A percentile compares a stretch with the other conserved stretches of the same genome.
phyloP scores from a whole-genome alignment of 1,140 invertebrate genomes.

The Tetragonula clypearis region DNA sequence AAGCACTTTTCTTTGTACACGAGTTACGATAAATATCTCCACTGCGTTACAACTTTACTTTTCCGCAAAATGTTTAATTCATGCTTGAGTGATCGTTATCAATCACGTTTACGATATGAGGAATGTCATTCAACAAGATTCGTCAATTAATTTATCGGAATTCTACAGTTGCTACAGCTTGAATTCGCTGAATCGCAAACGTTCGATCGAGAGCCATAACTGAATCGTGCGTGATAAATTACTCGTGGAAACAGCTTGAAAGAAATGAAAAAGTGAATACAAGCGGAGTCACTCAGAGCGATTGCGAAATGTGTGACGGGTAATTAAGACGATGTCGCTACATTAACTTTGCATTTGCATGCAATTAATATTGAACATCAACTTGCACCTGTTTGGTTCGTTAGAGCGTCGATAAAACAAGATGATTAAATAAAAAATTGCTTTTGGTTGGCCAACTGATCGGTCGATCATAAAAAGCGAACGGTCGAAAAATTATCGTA shows the following conservation, averaged over 20 bases:
- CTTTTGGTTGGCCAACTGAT: neutral
- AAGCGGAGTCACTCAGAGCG: neutral
- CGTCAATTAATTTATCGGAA: neutral
- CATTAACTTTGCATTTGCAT: constrained; percentile 13
- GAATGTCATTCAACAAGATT: neutral
- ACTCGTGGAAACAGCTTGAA: constrained; percentile 3
- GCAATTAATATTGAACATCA: constrained; percentile 14
- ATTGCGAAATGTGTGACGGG: neutral
- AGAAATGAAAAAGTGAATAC: constrained; percentile 6
- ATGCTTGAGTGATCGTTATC: neutral
- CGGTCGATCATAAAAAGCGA: neutral
- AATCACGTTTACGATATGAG: neutral
- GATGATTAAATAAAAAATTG: constrained; percentile 14
- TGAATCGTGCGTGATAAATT: constrained; percentile 21
- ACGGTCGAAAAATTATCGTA: neutral
- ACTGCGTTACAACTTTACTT: too few relatives aligned
- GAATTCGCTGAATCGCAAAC: constrained; percentile 7
- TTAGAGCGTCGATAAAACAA: neutral
- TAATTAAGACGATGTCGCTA: constrained; percentile 19
- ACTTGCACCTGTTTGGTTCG: neutral
- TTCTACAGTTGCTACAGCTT: neutral
- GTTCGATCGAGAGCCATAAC: neutral
- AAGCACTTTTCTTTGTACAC: too few relatives aligned
- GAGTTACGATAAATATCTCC: neutral
- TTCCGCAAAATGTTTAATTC: neutral